Evolutionary conservation across 2,888 invertebrate genomes (phyloP).

Genomic region (Zygaena filipendulae): DNA sequence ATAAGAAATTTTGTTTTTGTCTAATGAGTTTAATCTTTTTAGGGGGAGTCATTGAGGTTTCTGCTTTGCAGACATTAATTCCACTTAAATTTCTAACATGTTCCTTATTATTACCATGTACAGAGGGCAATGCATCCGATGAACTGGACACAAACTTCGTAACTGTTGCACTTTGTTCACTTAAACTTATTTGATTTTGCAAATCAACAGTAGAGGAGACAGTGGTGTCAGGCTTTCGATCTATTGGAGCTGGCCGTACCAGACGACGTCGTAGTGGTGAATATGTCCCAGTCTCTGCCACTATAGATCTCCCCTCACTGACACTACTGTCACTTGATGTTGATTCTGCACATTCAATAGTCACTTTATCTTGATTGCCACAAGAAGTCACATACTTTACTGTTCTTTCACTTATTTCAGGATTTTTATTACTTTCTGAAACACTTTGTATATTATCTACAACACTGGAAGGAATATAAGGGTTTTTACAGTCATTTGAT

Average conservation of each 20-base stretch:
- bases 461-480: constrained; percentile 42
- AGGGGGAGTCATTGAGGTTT: constrained; percentile 49
- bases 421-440: constrained; percentile 34
- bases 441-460: constrained; percentile 30
- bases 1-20: constrained; percentile 36
- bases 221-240: constrained; percentile 53
- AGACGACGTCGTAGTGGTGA: constrained; percentile 47
- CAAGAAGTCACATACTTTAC: constrained; percentile 54
- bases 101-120: constrained; percentile 50
- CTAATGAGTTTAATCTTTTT: constrained; percentile 61
- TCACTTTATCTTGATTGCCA: constrained; percentile 52
- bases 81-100: constrained; percentile 58
- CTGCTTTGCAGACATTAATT: constrained; percentile 62
- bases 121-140: constrained; percentile 47
- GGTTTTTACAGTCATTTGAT: constrained; percentile 13
- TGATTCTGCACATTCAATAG: constrained; percentile 57
- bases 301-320: constrained; percentile 35
- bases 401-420: constrained; percentile 45
- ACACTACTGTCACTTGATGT: constrained; percentile 59
- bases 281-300: constrained; percentile 30
- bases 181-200: constrained; percentile 20
- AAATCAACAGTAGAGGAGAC: constrained; percentile 59
- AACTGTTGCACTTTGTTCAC: constrained; percentile 11
- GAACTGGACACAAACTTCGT: constrained; percentile 61
- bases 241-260: constrained; percentile 46